phyloP scores from a whole-genome alignment of 2,888 invertebrate species.

The Synergus umbraculus region DNA sequence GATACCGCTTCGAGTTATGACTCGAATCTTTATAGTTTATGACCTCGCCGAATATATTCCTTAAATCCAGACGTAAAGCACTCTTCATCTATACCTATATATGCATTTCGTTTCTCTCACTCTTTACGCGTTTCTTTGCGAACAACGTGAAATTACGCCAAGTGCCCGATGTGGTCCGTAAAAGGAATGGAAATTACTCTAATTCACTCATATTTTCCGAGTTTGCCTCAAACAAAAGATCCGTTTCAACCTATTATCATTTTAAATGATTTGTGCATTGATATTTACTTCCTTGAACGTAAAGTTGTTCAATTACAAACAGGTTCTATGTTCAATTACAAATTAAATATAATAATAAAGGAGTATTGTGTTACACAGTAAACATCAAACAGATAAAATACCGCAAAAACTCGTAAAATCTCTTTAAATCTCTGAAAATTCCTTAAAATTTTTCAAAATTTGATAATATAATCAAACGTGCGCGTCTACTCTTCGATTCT shows the following conservation, averaged over 20 bases:
- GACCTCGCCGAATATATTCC: slow-evolving; percentile 70
- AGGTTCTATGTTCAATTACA: no score
- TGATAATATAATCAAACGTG: no score
- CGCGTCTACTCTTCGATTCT: not conserved
- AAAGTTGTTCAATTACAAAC: no score
- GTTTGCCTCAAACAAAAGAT: not conserved
- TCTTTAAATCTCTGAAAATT: no score
- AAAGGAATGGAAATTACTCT: not conserved
- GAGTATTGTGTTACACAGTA: no score
- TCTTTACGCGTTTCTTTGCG: slow-evolving; percentile 44
- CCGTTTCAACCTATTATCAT: not conserved
- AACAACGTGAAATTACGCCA: slow-evolving; percentile 19
- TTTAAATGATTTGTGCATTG: not conserved
- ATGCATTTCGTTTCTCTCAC: slow-evolving; percentile 50
- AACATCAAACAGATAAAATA: no score
- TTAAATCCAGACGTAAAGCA: slow-evolving; percentile 74
- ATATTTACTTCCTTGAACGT: not conserved
- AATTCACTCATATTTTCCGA: slow-evolving; percentile 13
- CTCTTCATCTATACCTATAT: slow-evolving; percentile 58
- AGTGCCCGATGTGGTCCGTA: slow-evolving; percentile 9
- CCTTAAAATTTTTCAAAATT: no score
- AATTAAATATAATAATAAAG: no score
- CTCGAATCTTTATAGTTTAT: slow-evolving; percentile 77
- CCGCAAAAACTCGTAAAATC: no score
- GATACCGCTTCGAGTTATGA: slow-evolving; percentile 76